Percentiles rank a stretch among this genome's conserved stretches.
phyloP scores from a whole-genome alignment of 2,797 vertebrate species.

The Alfaro cultratus region DNA sequence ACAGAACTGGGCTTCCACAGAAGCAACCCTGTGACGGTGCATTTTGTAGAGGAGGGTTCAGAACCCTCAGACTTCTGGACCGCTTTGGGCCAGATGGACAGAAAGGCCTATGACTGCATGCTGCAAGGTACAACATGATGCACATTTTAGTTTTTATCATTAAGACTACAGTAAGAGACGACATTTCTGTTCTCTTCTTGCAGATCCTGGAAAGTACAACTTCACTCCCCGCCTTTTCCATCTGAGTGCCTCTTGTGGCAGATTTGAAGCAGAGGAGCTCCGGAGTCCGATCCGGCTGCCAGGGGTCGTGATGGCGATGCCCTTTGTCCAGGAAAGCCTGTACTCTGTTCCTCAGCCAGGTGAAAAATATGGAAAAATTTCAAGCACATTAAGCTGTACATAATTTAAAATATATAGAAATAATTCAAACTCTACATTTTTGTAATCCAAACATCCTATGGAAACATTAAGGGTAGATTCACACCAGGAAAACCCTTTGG shows the following conservation, averaged over 20 bases:
- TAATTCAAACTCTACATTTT: neutral
- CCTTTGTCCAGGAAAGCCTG: constrained; percentile 82
- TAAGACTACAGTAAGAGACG: neutral
- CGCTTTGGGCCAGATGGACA: constrained; percentile 79
- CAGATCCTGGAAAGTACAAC: constrained; percentile 85
- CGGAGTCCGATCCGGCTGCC: constrained; percentile 66
- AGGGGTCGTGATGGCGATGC: constrained; percentile 77
- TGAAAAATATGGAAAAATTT: constrained; percentile 39
- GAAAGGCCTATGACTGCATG: constrained; percentile 86
- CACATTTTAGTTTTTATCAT: neutral
- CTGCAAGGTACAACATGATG: constrained; percentile 75
- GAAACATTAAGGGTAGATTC: neutral
- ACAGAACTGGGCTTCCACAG: constrained; percentile 75
- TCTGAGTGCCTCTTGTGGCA: constrained; percentile 74
- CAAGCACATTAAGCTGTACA: neutral
- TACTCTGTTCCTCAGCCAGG: constrained; percentile 76
- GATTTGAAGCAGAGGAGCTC: constrained; percentile 76
- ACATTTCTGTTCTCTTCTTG: neutral
- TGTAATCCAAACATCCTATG: neutral
- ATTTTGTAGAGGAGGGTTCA: constrained; percentile 80
- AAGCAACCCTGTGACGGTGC: constrained; percentile 59
- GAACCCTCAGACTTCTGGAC: constrained; percentile 83
- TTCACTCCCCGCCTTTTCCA: constrained; percentile 85
- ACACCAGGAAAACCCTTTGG: too few species aligned
- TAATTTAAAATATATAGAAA: neutral